phyloP scores from a whole-genome alignment of 2,113 vertebrate species.

The Sisor rabdophorus region DNA sequence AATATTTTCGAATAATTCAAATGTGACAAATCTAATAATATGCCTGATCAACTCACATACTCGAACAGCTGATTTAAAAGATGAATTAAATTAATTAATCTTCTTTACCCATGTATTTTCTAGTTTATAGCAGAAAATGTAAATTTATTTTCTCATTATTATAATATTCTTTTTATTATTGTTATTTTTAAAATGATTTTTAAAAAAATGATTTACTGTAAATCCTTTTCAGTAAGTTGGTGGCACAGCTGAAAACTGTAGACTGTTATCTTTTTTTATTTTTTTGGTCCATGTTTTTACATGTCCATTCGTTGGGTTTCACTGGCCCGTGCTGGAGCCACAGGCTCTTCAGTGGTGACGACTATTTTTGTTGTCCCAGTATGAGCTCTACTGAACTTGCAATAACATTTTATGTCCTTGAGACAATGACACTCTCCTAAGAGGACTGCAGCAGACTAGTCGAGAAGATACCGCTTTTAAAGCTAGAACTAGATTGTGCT shows the following conservation, averaged over 20 bases:
- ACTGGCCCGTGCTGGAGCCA: constrained; percentile 44
- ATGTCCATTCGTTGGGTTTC: constrained; percentile 43
- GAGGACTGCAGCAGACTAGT: constrained; percentile 62
- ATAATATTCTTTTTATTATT: too few species aligned
- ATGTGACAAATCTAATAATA: background rate
- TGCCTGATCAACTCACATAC: too few species aligned
- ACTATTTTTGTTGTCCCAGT: constrained; percentile 47
- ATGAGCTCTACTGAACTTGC: constrained; percentile 48
- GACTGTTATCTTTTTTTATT: constrained; percentile 15
- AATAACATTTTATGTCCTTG: constrained; percentile 68
- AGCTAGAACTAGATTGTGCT: constrained; percentile 59
- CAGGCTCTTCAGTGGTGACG: constrained; percentile 45
- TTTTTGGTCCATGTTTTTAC: constrained; percentile 26
- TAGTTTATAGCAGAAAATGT: too few species aligned
- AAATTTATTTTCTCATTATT: background rate
- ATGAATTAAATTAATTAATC: too few species aligned
- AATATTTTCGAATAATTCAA: background rate
- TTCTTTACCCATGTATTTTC: too few species aligned
- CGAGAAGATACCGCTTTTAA: constrained; percentile 61
- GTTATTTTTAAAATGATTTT: background rate
- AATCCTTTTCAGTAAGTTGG: constrained; percentile 1
- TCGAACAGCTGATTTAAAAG: background rate
- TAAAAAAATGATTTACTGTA: background rate
- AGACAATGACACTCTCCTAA: constrained; percentile 71
- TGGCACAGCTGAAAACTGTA: background rate